Base-by-base conservation (phyloP, 92 coral and sea anemone species). In the Epizoanthus ramosus region DNA sequence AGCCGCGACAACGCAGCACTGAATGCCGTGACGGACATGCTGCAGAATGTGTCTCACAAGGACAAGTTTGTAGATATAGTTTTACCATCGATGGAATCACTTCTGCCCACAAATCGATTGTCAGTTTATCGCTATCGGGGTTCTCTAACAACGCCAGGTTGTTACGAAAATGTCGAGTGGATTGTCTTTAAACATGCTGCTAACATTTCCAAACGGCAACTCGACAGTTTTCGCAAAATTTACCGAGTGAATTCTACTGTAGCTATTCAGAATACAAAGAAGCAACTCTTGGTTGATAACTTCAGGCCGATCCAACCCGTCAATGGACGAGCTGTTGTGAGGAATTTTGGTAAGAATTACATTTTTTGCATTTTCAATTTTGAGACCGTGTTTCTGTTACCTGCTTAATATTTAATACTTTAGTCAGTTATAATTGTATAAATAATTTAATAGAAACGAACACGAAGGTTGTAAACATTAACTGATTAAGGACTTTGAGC, bases 111-210 rank as follows among this genome's bases (percentile, higher is more conserved):
- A 0, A 84, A 92, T 41, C 39, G 37, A 13, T 43, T 81, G n/a
- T 65, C 70, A 39, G 92, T 80, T 81, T 97, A 97, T 86, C 84
- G 92, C 18, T 97, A 97, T 70, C 75, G 87, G 64, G 99, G 99
- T 25, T 97, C 99, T 16, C 87, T 94, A 35, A 97, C 99, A 24
- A 92, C 90, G 1, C 99, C 99, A 57, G 88, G 91, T 1, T 97
- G 99, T 84, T 85, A 47, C 37, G 93, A 97, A 68, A 92, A 89
- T 47, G 98, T 95, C 8, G 91, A 93, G 57, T 97, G 99, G 99
- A 74, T 97, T 84, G 84, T 97, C 15, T 91, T 94, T 68, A 91
- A 92, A 52, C 83, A 90, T 22, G 84, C 86, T 31, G 85, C 89
- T 22, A 47, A 84, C 8, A 73, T 97, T n/a, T 91, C 95, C 35